Percentiles rank a stretch among this genome's conserved stretches.
Evolutionary conservation across 2,113 vertebrate species (phyloP).

Genomic region (Melospiza georgiana): DNA sequence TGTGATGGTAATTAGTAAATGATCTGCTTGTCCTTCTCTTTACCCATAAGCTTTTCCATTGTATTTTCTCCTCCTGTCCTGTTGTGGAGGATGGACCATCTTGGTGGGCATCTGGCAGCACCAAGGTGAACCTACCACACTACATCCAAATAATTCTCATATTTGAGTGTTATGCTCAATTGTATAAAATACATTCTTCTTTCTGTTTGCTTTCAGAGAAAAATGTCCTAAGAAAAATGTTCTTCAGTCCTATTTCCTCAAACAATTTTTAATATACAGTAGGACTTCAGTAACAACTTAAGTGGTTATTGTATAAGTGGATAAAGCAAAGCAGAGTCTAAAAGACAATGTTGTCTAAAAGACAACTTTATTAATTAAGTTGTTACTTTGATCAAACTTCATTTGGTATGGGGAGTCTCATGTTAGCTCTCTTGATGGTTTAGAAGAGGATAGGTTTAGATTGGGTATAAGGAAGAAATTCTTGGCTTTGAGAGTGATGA

Average conservation of each 20-base stretch:
- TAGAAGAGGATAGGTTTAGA: neutral
- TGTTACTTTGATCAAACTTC: neutral
- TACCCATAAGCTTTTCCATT: neutral
- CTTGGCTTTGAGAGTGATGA: neutral
- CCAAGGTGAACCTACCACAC: neutral
- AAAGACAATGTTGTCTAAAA: no score
- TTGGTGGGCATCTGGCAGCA: neutral
- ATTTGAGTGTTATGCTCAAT: neutral
- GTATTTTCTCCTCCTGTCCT: neutral
- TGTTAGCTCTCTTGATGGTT: neutral
- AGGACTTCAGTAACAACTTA: neutral
- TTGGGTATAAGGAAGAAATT: neutral
- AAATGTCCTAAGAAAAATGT: neutral
- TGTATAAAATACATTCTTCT: neutral
- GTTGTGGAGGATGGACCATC: neutral
- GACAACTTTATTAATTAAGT: no score
- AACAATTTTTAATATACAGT: neutral
- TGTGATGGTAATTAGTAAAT: neutral
- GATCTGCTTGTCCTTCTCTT: neutral
- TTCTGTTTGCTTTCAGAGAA: neutral
- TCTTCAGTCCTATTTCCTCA: neutral
- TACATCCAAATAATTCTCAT: neutral
- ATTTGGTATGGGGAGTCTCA: neutral
- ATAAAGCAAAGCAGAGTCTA: no score
- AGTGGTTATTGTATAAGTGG: no score